Evolutionary conservation across 1,140 invertebrate genomes (phyloP).

Genomic region (Drosophila sucinea): DNA sequence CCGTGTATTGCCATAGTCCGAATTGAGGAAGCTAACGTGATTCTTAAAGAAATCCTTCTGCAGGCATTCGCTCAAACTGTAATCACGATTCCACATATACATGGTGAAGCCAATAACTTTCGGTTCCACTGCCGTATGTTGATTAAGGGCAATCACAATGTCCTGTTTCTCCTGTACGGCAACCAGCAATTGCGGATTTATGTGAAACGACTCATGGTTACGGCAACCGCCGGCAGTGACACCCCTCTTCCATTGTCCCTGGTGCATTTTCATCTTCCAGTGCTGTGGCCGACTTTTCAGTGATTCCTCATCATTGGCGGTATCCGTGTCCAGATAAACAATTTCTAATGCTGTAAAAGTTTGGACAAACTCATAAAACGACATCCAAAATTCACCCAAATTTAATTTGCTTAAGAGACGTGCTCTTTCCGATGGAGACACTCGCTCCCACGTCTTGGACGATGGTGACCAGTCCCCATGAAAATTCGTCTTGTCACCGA

Average conservation of each 20-base stretch:
- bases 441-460: constrained; percentile 90
- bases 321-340: constrained; percentile 94
- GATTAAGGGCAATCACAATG: constrained; percentile 93
- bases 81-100: constrained; percentile 87
- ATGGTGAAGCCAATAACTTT: constrained; percentile 97
- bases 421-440: constrained; percentile 89
- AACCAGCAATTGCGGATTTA: constrained; percentile 94
- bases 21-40: constrained; percentile 94
- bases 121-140: constrained; percentile 95
- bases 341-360: constrained; percentile 93
- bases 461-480: constrained; percentile 89
- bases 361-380: constrained; percentile 92
- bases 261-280: constrained; percentile 94
- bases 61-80: constrained; percentile 84
- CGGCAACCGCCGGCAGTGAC: constrained; percentile 95
- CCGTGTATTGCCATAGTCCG: constrained; percentile 95
- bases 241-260: constrained; percentile 94
- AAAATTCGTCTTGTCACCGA: constrained; percentile 87
- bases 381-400: constrained; percentile 95
- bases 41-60: constrained; percentile 94
- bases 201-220: constrained; percentile 96
- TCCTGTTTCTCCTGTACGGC: constrained; percentile 92
- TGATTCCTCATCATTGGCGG: constrained; percentile 92
- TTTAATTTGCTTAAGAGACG: constrained; percentile 87
- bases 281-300: constrained; percentile 89